phyloP scores from a whole-genome alignment of 2,113 vertebrate species.

The Thalassoma bifasciatum region DNA sequence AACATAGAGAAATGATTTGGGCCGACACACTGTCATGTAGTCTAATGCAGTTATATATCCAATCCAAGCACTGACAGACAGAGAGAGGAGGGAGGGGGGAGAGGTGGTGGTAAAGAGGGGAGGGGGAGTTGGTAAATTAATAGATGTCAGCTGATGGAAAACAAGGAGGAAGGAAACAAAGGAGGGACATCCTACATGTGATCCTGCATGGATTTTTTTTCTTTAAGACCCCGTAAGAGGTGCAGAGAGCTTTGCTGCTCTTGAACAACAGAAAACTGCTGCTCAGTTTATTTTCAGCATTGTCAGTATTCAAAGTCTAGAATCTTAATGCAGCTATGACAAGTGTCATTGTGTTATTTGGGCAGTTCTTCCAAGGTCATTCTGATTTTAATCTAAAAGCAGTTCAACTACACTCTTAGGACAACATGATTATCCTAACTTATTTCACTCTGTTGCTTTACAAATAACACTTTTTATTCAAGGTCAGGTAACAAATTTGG shows the following conservation, averaged over 20 bases:
- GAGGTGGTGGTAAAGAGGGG: conserved; percentile 31
- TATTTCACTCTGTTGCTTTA: neutral
- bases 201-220: neutral
- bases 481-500: neutral
- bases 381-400: neutral
- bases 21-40: conserved; percentile 89
- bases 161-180: conserved; percentile 50
- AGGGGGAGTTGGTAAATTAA: conserved; percentile 59
- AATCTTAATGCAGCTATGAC: too few relatives aligned
- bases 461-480: neutral
- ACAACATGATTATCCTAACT: neutral
- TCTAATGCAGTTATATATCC: conserved; percentile 97
- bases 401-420: neutral
- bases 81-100: conserved; percentile 38
- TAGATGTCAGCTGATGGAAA: conserved; percentile 52
- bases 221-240: neutral
- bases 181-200: conserved; percentile 30
- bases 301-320: neutral
- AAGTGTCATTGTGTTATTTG: too few relatives aligned
- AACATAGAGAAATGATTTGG: conserved; percentile 93
- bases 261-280: too few relatives aligned
- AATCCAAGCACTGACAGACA: conserved; percentile 79
- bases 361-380: neutral
- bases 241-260: neutral
- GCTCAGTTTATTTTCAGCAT: neutral